Evolutionary conservation across 2,113 vertebrate species (phyloP), one percentile per base, ranked within the genome.

Genomic region (Protomyctophum bolini): DNA sequence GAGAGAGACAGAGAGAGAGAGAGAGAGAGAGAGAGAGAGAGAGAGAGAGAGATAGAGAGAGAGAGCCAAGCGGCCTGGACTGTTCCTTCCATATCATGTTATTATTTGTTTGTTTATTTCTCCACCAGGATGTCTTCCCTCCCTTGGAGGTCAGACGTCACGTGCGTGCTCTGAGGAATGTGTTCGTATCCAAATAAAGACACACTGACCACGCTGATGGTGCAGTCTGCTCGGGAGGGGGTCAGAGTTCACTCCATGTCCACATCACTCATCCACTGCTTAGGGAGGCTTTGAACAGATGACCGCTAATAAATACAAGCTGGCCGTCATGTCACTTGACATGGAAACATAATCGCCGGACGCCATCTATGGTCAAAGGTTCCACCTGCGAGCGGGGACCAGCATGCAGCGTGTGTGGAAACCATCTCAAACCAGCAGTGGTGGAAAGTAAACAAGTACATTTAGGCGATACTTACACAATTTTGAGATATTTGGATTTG

Each of bases 21-120:
- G 12, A 64, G 48, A 70, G 21, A 72, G 45, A 71, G 51, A 62
- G 14, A n/a, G 73, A 73, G 63, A 45, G n/a, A n/a, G n/a, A n/a
- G n/a, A n/a, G n/a, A n/a, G n/a, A n/a, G n/a, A n/a, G n/a, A n/a
- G n/a, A n/a, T n/a, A n/a, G n/a, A n/a, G n/a, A n/a, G n/a, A n/a
- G n/a, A n/a, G n/a, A n/a, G 59, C 72, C 58, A 72, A 49, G 6
- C 4, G 28, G 83, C 54, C 81, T 76, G 78, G 71, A 58, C 62
- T 73, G 79, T 81, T 55, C 83, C 48, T 61, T 10, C 11, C 21
- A 62, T 74, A 63, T 58, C 80, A 68, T 86, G n/a, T n/a, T n/a
- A n/a, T 88, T 87, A 83, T 88, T 89, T 88, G 75, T 88, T 74
- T 72, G 73, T 85, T 82, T 84, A 87, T 84, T 88, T 87, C 82